These are phyloP conservation scores for Perizoma affinitatum DNA, from an alignment of 2,888 invertebrate genomes.

Conservation along the genomic window DNA sequence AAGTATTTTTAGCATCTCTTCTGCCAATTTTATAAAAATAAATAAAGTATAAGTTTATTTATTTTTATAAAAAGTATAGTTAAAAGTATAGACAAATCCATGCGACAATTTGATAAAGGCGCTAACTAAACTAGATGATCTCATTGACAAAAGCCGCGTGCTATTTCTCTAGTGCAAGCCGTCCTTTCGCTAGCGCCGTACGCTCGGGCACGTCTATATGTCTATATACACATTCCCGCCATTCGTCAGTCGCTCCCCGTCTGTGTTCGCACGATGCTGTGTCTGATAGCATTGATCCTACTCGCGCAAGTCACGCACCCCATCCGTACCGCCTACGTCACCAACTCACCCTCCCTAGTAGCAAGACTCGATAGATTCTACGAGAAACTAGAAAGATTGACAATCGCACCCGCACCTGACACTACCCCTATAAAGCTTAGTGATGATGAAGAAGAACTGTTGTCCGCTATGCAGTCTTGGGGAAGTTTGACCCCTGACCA, in stretches of 20 bases:
- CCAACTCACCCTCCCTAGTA: constrained; percentile 62
- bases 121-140: no score
- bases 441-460: constrained; percentile 69
- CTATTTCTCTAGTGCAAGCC: no score
- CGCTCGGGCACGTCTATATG: no score
- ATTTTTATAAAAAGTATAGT: no score
- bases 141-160: no score
- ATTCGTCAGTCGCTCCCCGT: constrained; percentile 52
- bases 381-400: constrained; percentile 66
- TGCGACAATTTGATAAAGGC: no score
- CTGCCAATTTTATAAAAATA: no score
- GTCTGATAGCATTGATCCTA: constrained; percentile 56
- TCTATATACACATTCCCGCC: no score
- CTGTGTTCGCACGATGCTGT: constrained; percentile 67
- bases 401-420: constrained; percentile 45
- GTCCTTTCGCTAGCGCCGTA: no score
- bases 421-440: constrained; percentile 46
- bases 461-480: constrained; percentile 67
- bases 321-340: constrained; percentile 62
- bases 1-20: no score
- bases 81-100: no score
- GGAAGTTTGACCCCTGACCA: constrained; percentile 63
- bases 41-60: no score
- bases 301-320: constrained; percentile 49
- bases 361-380: constrained; percentile 63